Evolutionary conservation across 1,140 invertebrate species (phyloP), one percentile per base, ranked within the genome.

Genomic region (Neotoxoptera formosana): DNA sequence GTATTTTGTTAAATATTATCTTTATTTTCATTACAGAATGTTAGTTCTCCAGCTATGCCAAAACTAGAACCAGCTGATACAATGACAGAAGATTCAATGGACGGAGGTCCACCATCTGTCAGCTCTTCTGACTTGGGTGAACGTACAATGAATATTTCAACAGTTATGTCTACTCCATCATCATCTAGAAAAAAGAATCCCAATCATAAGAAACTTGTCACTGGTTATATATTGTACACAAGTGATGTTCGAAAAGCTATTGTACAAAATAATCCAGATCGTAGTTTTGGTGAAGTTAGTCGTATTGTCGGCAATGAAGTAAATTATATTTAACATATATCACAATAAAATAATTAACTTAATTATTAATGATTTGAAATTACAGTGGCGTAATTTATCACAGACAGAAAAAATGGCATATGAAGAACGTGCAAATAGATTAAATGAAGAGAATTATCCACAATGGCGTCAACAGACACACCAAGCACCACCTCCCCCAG

Each of bases 221-320:
- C 98, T 94, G 99, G 99, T 23, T 99, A 99, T 96, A 99, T 99
- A 95, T 96, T 99, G 47, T 99, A 99, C 96, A 99, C 99, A 30
- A 98, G 98, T 95, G 99, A 99, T 96, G 97, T 99, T 67, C 96
- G 99, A 30, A 96, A 99, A 97, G 95, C 96, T 95, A 97, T 99
- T 95, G 97, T 98, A 95, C 96, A 97, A 94, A 96, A 98, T 95
- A 99, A 99, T 96, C 99, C 99, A 11, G 98, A 99, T 94, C 97
- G 97, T 90, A 97, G 97, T 45, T 99, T 99, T 96, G 99, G 99
- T 90, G 99, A 99, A 95, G 99, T 99, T 95, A 99, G 98, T 94
- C 97, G 98, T 94, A 97, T 99, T 95, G 99, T 99, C 94, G 99
- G 99, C 94, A 98, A 98, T 95, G 99, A 99, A 96, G 97, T 97